Percentiles rank a stretch among this genome's conserved stretches.
Conservation (phyloP, 2,113 vertebrate species). For the Sphyrna mokarran region DNA sequence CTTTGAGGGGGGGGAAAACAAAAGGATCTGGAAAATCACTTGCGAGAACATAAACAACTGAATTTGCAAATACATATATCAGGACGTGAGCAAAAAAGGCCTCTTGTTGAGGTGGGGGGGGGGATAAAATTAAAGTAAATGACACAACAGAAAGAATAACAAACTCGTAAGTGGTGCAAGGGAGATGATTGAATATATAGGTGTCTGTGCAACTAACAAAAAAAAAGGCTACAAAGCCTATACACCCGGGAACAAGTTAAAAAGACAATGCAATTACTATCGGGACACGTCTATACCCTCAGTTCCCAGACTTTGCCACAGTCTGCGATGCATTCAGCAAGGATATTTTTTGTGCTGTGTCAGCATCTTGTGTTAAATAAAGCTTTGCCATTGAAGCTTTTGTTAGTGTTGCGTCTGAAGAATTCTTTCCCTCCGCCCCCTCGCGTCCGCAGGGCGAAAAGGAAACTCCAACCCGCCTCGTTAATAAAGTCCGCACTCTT, state of each 20-base stretch:
- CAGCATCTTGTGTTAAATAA: conserved; percentile 20
- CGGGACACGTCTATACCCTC: not conserved
- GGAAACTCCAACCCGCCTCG: not conserved
- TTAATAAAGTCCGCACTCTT: not conserved
- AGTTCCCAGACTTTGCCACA: not conserved
- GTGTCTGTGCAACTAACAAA: not conserved
- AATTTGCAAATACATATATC: conserved; percentile 18
- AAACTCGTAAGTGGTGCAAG: not conserved
- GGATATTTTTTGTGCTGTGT: not conserved
- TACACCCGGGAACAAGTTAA: not conserved
- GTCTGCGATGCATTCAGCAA: conserved; percentile 30
- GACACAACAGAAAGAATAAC: conserved; percentile 8
- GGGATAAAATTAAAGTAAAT: not conserved
- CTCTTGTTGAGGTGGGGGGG: not conserved
- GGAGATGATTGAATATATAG: not conserved
- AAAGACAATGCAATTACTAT: not conserved
- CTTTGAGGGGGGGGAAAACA: not conserved
- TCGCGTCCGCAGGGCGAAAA: not conserved
- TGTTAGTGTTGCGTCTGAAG: conserved; percentile 15
- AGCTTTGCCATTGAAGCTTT: conserved; percentile 2
- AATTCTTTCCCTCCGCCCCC: not conserved
- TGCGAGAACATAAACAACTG: not conserved
- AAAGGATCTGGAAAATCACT: conserved; percentile 17
- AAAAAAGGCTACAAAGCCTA: not conserved
- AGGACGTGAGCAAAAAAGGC: not conserved